A percentile compares a stretch with the other conserved stretches of the same genome.
These are phyloP conservation scores for Drosophila eugracilis DNA, from an alignment of 1,140 invertebrate genomes.

Conservation along the genomic window DNA sequence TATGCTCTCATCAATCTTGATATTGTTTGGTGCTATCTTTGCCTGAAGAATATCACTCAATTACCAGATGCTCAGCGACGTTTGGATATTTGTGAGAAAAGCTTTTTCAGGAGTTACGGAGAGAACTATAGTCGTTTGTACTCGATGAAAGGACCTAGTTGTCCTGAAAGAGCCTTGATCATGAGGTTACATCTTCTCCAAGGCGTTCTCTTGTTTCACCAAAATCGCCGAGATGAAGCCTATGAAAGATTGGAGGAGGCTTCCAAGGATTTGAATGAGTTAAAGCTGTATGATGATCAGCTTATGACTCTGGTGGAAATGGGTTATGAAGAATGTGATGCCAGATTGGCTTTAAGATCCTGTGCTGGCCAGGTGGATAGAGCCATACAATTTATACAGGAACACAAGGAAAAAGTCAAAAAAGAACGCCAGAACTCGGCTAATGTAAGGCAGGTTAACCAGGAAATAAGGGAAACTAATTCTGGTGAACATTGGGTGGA, in stretches of 20 bases:
- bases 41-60: conserved; percentile 88
- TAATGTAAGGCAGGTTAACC: conserved; percentile 85
- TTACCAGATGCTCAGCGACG: conserved; percentile 90
- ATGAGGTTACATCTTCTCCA: conserved; percentile 91
- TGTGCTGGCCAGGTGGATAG: conserved; percentile 86
- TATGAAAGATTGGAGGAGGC: conserved; percentile 86
- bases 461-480: conserved; percentile 69
- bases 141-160: conserved; percentile 87
- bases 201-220: conserved; percentile 91
- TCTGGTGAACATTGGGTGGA: conserved; percentile 62
- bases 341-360: conserved; percentile 88
- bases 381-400: conserved; percentile 88
- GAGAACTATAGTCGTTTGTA: conserved; percentile 88
- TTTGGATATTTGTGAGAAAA: conserved; percentile 88
- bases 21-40: conserved; percentile 94
- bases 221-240: conserved; percentile 88
- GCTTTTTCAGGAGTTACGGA: conserved; percentile 89
- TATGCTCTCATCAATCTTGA: conserved; percentile 92
- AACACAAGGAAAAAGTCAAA: conserved; percentile 85
- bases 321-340: conserved; percentile 87
- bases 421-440: conserved; percentile 85
- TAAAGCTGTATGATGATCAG: conserved; percentile 87
- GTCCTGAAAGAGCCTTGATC: conserved; percentile 89
- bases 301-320: conserved; percentile 86
- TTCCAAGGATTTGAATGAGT: conserved; percentile 86